These are phyloP conservation scores for Paradoxurus hermaphroditus DNA, from an alignment of 2,113 vertebrate genomes.

Conservation along the genomic window DNA sequence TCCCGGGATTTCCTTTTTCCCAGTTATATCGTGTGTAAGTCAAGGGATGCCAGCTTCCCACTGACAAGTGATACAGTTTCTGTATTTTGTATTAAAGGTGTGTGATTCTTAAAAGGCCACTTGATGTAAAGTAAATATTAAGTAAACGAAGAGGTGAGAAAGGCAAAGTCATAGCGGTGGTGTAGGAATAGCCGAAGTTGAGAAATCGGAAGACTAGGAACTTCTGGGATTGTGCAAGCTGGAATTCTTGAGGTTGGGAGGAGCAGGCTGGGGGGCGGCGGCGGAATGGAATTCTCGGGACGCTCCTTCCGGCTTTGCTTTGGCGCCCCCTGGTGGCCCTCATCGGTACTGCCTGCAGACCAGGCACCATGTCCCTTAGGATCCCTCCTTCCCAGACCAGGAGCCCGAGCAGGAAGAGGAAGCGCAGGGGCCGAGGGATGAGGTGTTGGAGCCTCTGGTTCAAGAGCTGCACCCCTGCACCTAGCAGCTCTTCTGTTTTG, in stretches of 20 bases:
- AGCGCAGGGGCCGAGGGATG: neutral
- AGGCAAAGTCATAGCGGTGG: neutral
- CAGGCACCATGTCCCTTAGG: neutral
- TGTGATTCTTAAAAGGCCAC: neutral
- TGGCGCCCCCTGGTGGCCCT: neutral
- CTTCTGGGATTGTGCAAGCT: neutral
- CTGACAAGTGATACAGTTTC: neutral
- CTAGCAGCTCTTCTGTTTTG: neutral
- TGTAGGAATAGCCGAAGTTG: neutral
- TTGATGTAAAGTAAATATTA: neutral
- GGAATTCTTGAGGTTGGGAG: neutral
- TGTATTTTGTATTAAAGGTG: neutral
- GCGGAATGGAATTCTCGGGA: neutral
- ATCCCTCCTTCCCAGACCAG: too few relatives aligned
- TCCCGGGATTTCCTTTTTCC: neutral
- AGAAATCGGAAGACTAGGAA: neutral
- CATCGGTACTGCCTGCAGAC: neutral
- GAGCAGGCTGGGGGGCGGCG: neutral
- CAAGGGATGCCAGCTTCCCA: neutral
- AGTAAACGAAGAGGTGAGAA: neutral
- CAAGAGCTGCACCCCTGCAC: neutral
- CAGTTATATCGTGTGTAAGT: neutral
- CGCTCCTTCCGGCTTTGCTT: neutral
- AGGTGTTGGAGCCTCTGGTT: neutral
- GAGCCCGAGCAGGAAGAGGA: neutral